Evolutionary conservation across 1,140 invertebrate genomes (phyloP), one percentile per base, ranked within the genome.

Genomic region (Sitophilus oryzae): DNA sequence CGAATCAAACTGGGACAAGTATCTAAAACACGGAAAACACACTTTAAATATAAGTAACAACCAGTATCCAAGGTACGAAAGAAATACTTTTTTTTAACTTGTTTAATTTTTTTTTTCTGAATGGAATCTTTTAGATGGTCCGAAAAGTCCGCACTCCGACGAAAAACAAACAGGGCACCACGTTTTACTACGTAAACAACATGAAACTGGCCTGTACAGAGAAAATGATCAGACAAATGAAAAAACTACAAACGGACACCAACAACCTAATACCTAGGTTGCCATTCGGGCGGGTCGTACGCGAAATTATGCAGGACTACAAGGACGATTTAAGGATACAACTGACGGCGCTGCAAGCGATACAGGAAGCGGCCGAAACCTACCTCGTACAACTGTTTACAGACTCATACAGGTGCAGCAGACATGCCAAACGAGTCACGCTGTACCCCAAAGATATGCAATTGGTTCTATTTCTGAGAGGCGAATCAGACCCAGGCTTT

Each of bases 341-440:
- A 58, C 55, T 59, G 3, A 46, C 64, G 4, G 84, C 84, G 9
- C 36, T 82, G 1, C 62, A 73, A 59, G 79, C 77, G 4, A 43
- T 82, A 25, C 82, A 90, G 72, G 83, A 87, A 71, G 81, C 88
- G 8, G 71, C 75, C 37, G 87, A 91, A 71, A 81, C 84, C 57
- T 90, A 87, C 65, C 50, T 90, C 9, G 82, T 85, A 14, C 82
- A 87, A 63, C 77, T 87, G 9, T 88, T 91, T 63, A 80, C 88
- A 67, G 87, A 91, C 68, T 78, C 83, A 38, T 77, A 84, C 62
- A 55, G 86, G 65, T 79, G 85, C 58, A 76, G 86, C 19, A 75
- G 80, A 48, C 86, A 89, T 66, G 82, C 85, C n/a, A 82, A 84
- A 62, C 74, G 88, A 36, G 80, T 88, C 0, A 91, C 88, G 23